Conservation (phyloP, 2,797 vertebrate species). For the Tarsius wallacei region DNA sequence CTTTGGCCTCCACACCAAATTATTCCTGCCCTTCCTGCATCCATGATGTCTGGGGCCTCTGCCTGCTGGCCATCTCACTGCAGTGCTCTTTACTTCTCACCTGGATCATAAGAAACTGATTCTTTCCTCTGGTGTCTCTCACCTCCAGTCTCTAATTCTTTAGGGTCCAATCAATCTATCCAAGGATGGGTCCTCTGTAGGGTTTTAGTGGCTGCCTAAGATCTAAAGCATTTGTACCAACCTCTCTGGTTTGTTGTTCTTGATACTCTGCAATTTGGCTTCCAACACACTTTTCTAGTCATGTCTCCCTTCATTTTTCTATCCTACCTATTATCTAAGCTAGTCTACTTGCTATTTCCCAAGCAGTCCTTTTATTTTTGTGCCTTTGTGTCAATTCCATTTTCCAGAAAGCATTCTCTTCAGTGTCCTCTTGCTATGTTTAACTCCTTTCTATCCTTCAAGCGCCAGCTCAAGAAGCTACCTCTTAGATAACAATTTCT, state of each 20-base stretch:
- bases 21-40: background rate
- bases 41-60: background rate
- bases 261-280: slow-evolving; percentile 7
- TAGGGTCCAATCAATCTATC: background rate
- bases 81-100: background rate
- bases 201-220: background rate
- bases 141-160: background rate
- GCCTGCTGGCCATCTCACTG: background rate
- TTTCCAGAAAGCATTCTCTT: background rate
- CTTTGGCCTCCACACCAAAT: background rate
- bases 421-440: background rate
- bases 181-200: background rate
- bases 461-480: background rate
- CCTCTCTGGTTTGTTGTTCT: background rate
- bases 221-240: background rate
- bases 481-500: slow-evolving; percentile 31
- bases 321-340: background rate
- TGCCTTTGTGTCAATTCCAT: background rate
- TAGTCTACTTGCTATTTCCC: background rate
- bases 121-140: background rate
- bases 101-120: background rate
- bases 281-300: background rate
- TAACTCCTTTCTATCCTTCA: background rate
- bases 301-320: background rate
- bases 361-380: slow-evolving; percentile 9